Conservation (phyloP, 2,113 vertebrate genomes). For the Dendrocopos noguchii region DNA sequence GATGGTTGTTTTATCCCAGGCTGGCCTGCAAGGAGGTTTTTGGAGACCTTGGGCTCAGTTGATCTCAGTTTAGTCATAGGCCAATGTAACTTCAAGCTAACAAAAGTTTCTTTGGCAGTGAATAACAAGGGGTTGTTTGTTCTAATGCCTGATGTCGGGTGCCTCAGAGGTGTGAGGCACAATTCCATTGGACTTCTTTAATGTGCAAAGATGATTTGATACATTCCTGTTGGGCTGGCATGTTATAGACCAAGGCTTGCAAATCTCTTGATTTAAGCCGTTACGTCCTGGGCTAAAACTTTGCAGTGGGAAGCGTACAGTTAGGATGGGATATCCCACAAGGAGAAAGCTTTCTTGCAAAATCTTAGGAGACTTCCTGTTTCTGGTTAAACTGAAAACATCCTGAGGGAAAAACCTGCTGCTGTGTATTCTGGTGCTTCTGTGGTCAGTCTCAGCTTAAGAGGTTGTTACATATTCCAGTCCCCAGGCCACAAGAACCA, state of each 20-base stretch:
- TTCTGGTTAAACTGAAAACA: constrained; percentile 56
- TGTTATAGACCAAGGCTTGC: not conserved
- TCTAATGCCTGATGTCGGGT: not conserved
- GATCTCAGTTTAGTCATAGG: not conserved
- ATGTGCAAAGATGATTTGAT: not conserved
- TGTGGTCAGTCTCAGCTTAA: constrained; percentile 44
- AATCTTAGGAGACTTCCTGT: constrained; percentile 22
- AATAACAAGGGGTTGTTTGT: not conserved
- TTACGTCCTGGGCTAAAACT: not conserved
- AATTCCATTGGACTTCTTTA: not conserved
- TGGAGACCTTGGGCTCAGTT: not conserved
- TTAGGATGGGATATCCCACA: constrained; percentile 20
- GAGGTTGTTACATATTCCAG: not conserved
- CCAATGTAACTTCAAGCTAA: not conserved
- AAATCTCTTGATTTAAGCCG: not conserved
- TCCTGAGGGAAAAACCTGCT: constrained; percentile 47
- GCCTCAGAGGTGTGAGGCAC: not conserved
- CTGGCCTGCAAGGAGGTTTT: not conserved
- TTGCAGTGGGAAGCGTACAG: not conserved
- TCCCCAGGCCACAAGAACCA: not conserved
- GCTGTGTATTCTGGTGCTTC: constrained; percentile 26
- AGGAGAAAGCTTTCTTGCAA: constrained; percentile 10
- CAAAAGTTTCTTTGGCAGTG: not conserved
- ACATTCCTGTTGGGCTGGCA: not conserved
- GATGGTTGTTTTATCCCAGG: not conserved